Conservation (phyloP, 2,113 vertebrate species). For the Mus spicilegus region DNA sequence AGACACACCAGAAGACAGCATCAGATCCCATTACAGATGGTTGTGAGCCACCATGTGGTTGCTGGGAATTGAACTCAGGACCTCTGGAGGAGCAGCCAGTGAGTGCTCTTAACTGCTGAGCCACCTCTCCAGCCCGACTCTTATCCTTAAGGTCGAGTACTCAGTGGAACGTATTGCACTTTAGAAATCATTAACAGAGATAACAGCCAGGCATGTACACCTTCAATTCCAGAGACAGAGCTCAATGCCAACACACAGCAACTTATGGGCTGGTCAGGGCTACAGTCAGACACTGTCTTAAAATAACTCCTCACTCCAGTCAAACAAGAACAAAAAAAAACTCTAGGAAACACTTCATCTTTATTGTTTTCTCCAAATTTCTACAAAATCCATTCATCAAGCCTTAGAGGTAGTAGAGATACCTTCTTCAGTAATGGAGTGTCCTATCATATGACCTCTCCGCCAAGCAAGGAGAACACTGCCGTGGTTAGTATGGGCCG, state of each 20-base stretch:
- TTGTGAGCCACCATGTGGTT: no score
- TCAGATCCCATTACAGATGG: no score
- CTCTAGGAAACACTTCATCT: background rate
- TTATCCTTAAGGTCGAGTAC: background rate
- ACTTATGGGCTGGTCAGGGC: background rate
- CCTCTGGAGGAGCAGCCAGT: no score
- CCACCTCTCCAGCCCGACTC: no score
- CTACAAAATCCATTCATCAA: background rate
- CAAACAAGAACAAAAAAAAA: background rate
- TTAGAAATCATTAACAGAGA: slow-evolving; percentile 22
- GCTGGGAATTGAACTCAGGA: no score
- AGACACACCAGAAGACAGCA: no score
- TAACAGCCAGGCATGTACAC: background rate
- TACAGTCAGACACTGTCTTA: background rate
- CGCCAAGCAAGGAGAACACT: background rate
- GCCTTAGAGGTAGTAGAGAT: background rate
- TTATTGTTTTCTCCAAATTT: background rate
- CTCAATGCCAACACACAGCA: background rate
- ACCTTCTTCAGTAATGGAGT: background rate
- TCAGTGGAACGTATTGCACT: background rate
- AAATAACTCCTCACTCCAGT: background rate
- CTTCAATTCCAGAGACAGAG: background rate
- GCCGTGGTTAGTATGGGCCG: background rate
- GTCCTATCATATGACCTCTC: background rate
- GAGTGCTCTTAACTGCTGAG: no score